Percentiles rank a stretch among this genome's conserved stretches.
Evolutionary conservation across 1,140 invertebrate genomes (phyloP).

Genomic region (Fopius arisanus): DNA sequence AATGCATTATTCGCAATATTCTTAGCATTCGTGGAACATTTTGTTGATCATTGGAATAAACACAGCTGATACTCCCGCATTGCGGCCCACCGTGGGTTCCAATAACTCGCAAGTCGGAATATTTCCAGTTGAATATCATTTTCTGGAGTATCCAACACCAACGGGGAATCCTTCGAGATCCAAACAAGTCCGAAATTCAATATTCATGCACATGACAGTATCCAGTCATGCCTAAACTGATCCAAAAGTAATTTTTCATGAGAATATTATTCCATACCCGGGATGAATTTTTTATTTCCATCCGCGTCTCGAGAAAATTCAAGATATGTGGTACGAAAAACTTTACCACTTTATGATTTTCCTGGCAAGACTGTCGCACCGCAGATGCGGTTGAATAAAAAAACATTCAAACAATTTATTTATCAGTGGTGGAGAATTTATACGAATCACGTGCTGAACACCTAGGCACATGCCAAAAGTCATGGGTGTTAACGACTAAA

Average conservation of each 20-base stretch:
- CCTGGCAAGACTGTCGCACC: background rate
- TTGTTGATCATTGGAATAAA: too few species aligned
- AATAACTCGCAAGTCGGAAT: background rate
- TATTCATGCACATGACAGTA: conserved; percentile 26
- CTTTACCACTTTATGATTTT: background rate
- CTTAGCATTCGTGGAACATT: too few species aligned
- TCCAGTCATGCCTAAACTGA: background rate
- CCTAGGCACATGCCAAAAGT: background rate
- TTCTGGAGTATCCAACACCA: background rate
- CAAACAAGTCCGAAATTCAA: conserved; percentile 51
- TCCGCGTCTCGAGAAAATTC: background rate
- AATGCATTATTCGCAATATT: too few species aligned
- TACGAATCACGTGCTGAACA: conserved; percentile 27
- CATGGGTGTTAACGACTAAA: conserved; percentile 16
- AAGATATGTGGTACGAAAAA: background rate
- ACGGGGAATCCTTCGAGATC: background rate
- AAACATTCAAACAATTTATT: conserved; percentile 23
- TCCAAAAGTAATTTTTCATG: background rate
- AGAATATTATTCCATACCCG: background rate
- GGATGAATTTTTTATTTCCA: background rate
- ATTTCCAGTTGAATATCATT: background rate
- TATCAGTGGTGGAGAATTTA: background rate
- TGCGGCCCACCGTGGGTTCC: conserved; percentile 1
- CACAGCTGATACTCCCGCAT: conserved; percentile 22
- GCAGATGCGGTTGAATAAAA: background rate